Evolutionary conservation across 2,113 vertebrate species (phyloP).

Genomic region (Phrynocephalus versicolor): DNA sequence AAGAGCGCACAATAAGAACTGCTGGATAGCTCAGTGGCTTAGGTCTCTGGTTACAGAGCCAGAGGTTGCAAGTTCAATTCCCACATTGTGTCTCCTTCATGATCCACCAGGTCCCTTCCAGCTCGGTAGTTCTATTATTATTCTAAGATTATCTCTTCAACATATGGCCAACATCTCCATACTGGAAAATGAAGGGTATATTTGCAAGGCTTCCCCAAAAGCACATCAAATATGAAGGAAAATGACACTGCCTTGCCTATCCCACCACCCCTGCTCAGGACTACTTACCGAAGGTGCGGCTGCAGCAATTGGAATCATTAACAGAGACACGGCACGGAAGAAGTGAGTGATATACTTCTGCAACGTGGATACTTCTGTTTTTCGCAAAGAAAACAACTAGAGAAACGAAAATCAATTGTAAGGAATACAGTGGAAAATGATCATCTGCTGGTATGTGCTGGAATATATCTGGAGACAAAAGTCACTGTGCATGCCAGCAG

Average conservation of each 20-base stretch:
- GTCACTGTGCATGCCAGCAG: neutral
- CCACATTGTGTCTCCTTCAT: no score
- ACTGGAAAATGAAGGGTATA: neutral
- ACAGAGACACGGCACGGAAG: conserved; percentile 77
- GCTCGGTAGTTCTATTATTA: no score
- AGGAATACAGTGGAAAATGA: neutral
- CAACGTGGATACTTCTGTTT: conserved; percentile 69
- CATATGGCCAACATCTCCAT: neutral
- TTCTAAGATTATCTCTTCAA: no score
- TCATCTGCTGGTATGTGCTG: no score
- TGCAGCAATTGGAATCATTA: conserved; percentile 91
- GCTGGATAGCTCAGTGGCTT: no score
- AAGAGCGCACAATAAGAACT: no score
- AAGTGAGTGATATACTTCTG: conserved; percentile 78
- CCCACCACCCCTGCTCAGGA: fast-evolving
- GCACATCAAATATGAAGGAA: neutral
- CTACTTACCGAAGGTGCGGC: conserved; percentile 87
- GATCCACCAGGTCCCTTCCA: no score
- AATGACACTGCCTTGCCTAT: no score
- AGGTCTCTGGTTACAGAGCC: no score
- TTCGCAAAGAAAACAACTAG: conserved; percentile 86
- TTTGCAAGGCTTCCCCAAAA: no score
- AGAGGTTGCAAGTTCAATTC: no score
- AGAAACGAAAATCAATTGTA: conserved; percentile 8
- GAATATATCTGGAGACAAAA: neutral